Conservation (phyloP, 2,113 vertebrate species). For the Canis aureus region DNA sequence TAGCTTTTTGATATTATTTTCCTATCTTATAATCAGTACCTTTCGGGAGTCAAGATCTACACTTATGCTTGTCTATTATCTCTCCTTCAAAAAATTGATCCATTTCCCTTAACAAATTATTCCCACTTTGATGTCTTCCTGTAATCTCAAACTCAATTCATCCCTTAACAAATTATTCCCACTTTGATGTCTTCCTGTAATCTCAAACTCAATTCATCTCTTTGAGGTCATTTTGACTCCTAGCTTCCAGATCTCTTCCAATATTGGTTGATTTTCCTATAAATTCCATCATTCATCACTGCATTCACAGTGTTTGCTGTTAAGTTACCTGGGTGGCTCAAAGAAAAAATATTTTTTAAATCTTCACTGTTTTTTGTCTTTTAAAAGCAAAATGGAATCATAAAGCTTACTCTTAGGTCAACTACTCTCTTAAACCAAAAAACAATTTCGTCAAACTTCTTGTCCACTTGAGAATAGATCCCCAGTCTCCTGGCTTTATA, state of each 20-base stretch:
- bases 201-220: conserved; percentile 14
- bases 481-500: neutral
- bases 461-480: neutral
- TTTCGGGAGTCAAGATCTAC: neutral
- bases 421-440: neutral
- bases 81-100: neutral
- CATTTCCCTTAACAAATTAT: conserved; percentile 6
- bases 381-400: conserved; percentile 11
- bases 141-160: conserved; percentile 22
- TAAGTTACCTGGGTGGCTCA: neutral
- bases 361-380: neutral
- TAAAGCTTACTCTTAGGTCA: neutral
- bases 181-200: conserved; percentile 25
- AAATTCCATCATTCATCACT: conserved; percentile 14
- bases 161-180: neutral
- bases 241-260: conserved; percentile 22
- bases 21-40: neutral
- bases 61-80: neutral
- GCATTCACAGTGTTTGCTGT: neutral
- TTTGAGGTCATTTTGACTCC: neutral
- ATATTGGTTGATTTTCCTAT: neutral
- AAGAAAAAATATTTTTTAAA: neutral
- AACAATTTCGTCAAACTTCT: neutral
- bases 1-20: neutral
- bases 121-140: conserved; percentile 2